Evolutionary conservation across 64 coral and sea anemone genomes (phyloP), one percentile per base, ranked within the genome.

Genomic region (Porites lutea): DNA sequence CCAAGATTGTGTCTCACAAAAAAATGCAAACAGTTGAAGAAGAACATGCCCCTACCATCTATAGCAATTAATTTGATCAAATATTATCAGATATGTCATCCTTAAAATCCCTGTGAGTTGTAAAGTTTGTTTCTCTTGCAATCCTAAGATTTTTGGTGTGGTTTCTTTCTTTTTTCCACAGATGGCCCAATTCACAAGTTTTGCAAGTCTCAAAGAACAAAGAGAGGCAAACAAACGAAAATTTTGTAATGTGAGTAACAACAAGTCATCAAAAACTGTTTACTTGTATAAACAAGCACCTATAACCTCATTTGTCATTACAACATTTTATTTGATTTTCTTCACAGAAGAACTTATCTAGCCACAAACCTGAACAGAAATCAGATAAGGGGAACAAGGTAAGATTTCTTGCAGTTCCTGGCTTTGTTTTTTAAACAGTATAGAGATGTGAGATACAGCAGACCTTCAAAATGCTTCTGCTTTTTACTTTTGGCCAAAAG

Each of bases 181-280:
- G 78, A 80, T 80, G 78, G 55, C 78, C 19, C 78, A 80, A 53
- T 80, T 80, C 78, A 80, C 78, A 54, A 61, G 78, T 27, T 80
- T 80, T 80, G 22, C 78, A 80, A 80, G 16, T 60, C 78, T 80
- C 22, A 80, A 62, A 19, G 78, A 80, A 43, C 78, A 80, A 23
- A 59, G 78, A 60, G 78, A 80, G 21, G 78, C 78, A 59, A 80
- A 80, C 21, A 80, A 80, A 80, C 57, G 44, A 13, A 80, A 59
- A 60, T 80, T 80, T 43, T 80, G 78, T 61, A 51, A 78, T 78
- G 78, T 80, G 44, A 80, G 78, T 27, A 18, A 70, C 2, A 65
- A 57, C 54, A 57, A 57, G 27, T 37, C 27, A 37, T 37, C 27
- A 37, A 37, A 37, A 37, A 37, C 27, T 37, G 27, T 37, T 37